These are phyloP conservation scores for Hemaris fuciformis DNA, from an alignment of 2,888 invertebrate genomes.

Conservation along the genomic window DNA sequence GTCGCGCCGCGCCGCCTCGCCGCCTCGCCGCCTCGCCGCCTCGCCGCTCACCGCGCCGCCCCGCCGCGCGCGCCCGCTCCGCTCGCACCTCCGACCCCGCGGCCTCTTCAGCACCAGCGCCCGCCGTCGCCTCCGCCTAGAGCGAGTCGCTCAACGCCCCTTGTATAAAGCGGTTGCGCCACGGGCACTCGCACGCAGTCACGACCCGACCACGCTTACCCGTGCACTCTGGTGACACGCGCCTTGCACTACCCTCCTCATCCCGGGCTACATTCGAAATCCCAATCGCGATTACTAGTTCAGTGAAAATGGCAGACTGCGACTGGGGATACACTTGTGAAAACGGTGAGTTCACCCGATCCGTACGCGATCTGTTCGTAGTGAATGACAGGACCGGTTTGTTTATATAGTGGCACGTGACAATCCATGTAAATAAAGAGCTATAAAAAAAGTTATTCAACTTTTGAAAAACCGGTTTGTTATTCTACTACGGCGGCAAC, in stretches of 20 bases:
- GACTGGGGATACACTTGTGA: slow-evolving; percentile 83
- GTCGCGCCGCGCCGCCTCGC: slow-evolving; percentile 27
- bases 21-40: slow-evolving; percentile 31
- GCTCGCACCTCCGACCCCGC: slow-evolving; percentile 24
- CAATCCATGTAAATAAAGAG: slow-evolving; percentile 21
- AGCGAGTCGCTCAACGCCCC: slow-evolving; percentile 41
- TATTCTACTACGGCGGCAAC: background rate
- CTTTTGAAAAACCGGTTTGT: slow-evolving; percentile 6
- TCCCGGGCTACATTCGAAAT: slow-evolving; percentile 30
- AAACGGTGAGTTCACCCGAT: slow-evolving; percentile 76
- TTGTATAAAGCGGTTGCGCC: slow-evolving; percentile 65
- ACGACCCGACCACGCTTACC: slow-evolving; percentile 65
- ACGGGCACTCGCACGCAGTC: slow-evolving; percentile 71
- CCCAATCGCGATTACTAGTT: slow-evolving; percentile 34
- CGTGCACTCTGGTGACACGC: slow-evolving; percentile 63
- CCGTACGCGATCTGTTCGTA: slow-evolving; percentile 33
- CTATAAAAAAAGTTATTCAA: slow-evolving; percentile 6
- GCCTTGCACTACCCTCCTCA: slow-evolving; percentile 39
- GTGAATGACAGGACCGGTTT: slow-evolving; percentile 65
- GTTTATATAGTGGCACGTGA: slow-evolving; percentile 78
- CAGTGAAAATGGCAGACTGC: slow-evolving; percentile 65
- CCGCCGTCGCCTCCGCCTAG: slow-evolving; percentile 44
- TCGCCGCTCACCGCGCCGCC: background rate
- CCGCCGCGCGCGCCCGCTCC: background rate
- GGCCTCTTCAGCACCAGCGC: slow-evolving; percentile 35